phyloP scores from a whole-genome alignment of 2,797 vertebrate species.

The Poecile montanus region DNA sequence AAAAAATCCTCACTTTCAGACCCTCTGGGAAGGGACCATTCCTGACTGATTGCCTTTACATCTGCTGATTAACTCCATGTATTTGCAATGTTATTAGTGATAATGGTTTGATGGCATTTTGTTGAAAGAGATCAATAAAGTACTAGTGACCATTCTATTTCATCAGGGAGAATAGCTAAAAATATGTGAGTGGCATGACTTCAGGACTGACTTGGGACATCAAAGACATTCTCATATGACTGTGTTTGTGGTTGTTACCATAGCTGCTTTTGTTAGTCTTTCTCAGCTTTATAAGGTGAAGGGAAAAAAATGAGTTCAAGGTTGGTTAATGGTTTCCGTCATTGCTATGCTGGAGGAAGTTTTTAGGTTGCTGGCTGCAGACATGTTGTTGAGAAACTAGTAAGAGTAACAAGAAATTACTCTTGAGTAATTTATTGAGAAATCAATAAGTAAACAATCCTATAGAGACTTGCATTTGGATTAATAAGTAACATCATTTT shows the following conservation, averaged over 20 bases:
- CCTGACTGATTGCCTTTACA: not conserved
- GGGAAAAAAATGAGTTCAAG: not conserved
- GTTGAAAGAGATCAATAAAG: not conserved
- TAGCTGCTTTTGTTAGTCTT: not conserved
- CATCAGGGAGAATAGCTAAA: not conserved
- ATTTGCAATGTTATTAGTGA: not conserved
- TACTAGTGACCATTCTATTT: not conserved
- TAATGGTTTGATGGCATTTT: not conserved
- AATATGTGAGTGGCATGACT: not conserved
- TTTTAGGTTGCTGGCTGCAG: not conserved
- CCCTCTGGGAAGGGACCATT: not conserved
- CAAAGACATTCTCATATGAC: not conserved
- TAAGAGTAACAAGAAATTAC: not conserved
- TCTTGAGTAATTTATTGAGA: not conserved
- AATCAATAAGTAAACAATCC: not conserved
- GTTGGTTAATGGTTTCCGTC: not conserved
- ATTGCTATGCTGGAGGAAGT: not conserved
- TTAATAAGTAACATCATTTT: conserved; percentile 69
- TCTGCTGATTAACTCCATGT: not conserved
- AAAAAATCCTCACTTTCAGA: not conserved
- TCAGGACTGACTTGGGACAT: not conserved
- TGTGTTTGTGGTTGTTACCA: not conserved
- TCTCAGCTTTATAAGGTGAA: not conserved
- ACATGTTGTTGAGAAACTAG: not conserved
- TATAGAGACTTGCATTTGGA: not conserved